These are phyloP conservation scores for Macrostomum lignano DNA, from an alignment of 1,140 invertebrate species.

Conservation along the genomic window DNA sequence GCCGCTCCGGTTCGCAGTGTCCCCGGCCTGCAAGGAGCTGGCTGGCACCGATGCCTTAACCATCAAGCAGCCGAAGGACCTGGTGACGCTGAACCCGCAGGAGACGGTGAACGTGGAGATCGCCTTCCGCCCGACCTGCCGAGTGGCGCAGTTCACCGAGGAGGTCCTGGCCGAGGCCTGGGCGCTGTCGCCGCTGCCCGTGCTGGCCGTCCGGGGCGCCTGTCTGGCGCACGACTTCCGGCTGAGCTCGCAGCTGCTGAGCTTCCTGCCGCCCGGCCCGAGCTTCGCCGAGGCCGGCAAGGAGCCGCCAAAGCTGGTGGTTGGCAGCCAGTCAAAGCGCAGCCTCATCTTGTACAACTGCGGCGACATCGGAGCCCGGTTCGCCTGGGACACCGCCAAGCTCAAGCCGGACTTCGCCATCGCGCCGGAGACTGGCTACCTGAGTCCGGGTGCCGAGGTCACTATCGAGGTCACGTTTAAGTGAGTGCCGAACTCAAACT, in stretches of 20 bases:
- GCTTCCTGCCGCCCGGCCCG: too few species aligned
- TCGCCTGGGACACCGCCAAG: conserved; percentile 21
- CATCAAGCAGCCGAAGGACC: neutral
- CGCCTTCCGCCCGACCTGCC: conserved; percentile 14
- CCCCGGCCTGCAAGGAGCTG: conserved; percentile 13
- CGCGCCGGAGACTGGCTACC: conserved; percentile 20
- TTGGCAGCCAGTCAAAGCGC: too few species aligned
- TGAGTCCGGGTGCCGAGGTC: conserved; percentile 25
- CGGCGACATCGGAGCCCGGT: too few species aligned
- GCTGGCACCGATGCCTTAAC: conserved; percentile 12
- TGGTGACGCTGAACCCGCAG: neutral
- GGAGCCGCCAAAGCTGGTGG: too few species aligned
- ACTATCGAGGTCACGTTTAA: conserved; percentile 26
- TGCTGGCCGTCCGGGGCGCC: conserved; percentile 21
- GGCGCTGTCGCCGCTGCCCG: conserved; percentile 8
- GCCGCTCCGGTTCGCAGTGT: conserved; percentile 17
- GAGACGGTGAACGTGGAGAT: conserved; percentile 11
- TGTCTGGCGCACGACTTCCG: conserved; percentile 23
- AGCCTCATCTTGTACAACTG: too few species aligned
- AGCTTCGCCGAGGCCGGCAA: too few species aligned
- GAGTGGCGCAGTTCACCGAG: conserved; percentile 22
- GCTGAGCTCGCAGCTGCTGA: conserved; percentile 18
- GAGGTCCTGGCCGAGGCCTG: conserved; percentile 11
- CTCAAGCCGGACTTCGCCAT: conserved; percentile 24
- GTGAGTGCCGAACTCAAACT: too few species aligned